Evolutionary conservation across 2,888 invertebrate genomes (phyloP).

Genomic region (Cephus nigrinus): DNA sequence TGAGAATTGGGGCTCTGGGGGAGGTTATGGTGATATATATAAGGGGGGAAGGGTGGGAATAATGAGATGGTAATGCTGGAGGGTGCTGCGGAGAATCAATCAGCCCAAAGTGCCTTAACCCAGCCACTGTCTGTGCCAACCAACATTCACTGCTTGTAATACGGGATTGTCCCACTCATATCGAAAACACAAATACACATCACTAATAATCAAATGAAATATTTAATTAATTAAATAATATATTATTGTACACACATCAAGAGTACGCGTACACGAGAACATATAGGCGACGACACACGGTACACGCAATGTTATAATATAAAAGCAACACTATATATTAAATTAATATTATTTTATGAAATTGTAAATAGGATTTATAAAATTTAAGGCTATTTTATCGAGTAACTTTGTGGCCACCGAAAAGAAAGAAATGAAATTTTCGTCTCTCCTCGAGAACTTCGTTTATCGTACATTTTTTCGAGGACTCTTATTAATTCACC

Average conservation of each 20-base stretch:
- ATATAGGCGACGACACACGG: conserved; percentile 17
- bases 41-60: conserved; percentile 8
- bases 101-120: conserved; percentile 63
- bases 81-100: conserved; percentile 55
- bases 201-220: conserved; percentile 51
- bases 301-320: conserved; percentile 27
- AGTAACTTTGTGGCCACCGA: conserved; percentile 48
- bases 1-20: not conserved
- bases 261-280: conserved; percentile 3
- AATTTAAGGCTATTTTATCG: conserved; percentile 53
- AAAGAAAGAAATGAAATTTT: conserved; percentile 6
- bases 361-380: conserved; percentile 58
- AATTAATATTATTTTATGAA: conserved; percentile 61
- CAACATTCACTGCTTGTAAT: conserved; percentile 48
- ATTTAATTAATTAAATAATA: conserved; percentile 53
- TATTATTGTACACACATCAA: conserved; percentile 37
- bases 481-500: not conserved
- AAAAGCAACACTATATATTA: conserved; percentile 37
- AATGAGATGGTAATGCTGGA: conserved; percentile 53
- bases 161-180: conserved; percentile 44
- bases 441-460: not conserved
- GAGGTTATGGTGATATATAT: conserved; percentile 13
- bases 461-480: conserved; percentile 12
- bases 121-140: conserved; percentile 62
- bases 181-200: conserved; percentile 48